Percentiles rank a stretch among this genome's conserved stretches.
Evolutionary conservation across 2,113 vertebrate species (phyloP).

Genomic region (Forbesichthys papilliferus): DNA sequence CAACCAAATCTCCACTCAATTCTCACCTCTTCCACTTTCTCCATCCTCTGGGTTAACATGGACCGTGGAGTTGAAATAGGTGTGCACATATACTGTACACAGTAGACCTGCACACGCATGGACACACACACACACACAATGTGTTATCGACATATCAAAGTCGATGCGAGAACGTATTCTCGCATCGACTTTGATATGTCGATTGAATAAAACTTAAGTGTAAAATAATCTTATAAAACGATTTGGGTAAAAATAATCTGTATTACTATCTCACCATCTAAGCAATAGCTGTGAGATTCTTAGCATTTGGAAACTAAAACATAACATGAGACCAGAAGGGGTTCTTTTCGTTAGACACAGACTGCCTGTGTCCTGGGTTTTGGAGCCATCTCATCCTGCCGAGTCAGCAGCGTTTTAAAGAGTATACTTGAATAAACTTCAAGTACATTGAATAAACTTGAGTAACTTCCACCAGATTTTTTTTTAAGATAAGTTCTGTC

Average conservation of each 20-base stretch:
- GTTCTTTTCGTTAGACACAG: constrained; percentile 44
- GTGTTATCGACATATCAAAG: too few species aligned
- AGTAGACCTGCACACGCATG: too few species aligned
- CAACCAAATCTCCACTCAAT: constrained; percentile 24
- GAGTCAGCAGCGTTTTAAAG: constrained; percentile 42
- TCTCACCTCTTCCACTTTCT: constrained; percentile 10
- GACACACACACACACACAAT: too few species aligned
- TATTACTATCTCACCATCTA: background rate
- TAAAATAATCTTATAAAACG: too few species aligned
- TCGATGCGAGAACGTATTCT: too few species aligned
- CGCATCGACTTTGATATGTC: too few species aligned
- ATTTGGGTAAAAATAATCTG: too few species aligned
- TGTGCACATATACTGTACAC: too few species aligned
- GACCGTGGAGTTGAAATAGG: too few species aligned
- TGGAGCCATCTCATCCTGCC: constrained; percentile 32
- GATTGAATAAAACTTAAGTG: too few species aligned
- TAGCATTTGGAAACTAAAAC: constrained; percentile 18
- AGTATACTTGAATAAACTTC: constrained; percentile 29
- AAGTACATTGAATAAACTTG: constrained; percentile 21
- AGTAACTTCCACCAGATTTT: constrained; percentile 9
- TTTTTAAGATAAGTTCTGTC: constrained; percentile 7
- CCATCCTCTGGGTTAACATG: constrained; percentile 3
- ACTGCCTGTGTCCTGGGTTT: constrained; percentile 29
- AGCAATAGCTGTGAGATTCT: background rate
- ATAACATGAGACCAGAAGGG: constrained; percentile 22